These are phyloP conservation scores for Reinhardtius hippoglossoides DNA, from an alignment of 2,113 vertebrate genomes.

Conservation along the genomic window DNA sequence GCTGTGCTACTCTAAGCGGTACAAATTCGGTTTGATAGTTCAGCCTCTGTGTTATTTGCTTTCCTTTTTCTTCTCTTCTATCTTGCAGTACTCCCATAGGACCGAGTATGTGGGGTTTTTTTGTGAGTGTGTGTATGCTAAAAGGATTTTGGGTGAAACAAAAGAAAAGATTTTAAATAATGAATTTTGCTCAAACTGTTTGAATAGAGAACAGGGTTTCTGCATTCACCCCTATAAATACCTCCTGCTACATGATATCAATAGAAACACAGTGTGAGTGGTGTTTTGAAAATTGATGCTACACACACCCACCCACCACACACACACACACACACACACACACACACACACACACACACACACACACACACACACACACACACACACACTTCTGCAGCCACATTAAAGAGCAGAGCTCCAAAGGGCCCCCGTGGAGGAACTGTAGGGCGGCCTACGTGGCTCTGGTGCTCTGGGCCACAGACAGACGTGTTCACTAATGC, in stretches of 20 bases:
- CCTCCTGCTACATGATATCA: constrained; percentile 68
- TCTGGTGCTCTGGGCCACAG: constrained; percentile 42
- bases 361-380: not conserved
- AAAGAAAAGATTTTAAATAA: constrained; percentile 67
- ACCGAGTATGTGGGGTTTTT: constrained; percentile 29
- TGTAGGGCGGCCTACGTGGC: constrained; percentile 50
- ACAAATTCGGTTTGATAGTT: constrained; percentile 78
- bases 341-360: constrained; percentile 21
- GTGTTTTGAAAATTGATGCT: constrained; percentile 65
- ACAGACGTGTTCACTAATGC: constrained; percentile 33
- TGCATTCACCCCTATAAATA: constrained; percentile 62
- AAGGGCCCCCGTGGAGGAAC: constrained; percentile 62
- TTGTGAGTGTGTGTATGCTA: constrained; percentile 25
- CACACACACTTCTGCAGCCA: constrained; percentile 48
- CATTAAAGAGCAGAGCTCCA: constrained; percentile 69
- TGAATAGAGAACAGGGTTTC: constrained; percentile 30
- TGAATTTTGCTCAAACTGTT: constrained; percentile 72
- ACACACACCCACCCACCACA: constrained; percentile 29
- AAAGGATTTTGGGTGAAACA: constrained; percentile 61
- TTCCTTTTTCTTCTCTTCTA: constrained; percentile 56
- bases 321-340: constrained; percentile 28
- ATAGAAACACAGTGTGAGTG: constrained; percentile 59
- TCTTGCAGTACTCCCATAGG: constrained; percentile 65
- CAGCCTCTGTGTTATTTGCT: constrained; percentile 74
- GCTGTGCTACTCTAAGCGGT: constrained; percentile 56